These are phyloP conservation scores for Nomada goodeniana DNA, from an alignment of 2,888 invertebrate species.

Conservation along the genomic window DNA sequence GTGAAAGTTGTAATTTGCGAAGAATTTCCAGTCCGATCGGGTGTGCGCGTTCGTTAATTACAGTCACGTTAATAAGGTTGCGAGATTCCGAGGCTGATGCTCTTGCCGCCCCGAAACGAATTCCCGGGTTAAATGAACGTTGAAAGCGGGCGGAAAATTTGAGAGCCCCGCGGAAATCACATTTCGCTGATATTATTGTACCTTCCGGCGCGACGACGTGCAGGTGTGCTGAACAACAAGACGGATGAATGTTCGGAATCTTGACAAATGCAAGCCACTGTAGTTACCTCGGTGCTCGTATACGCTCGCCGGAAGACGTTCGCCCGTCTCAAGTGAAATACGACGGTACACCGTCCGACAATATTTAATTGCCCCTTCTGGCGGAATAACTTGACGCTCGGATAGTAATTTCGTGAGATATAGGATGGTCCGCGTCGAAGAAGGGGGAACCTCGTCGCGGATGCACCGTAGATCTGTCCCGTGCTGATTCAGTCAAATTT, in stretches of 20 bases:
- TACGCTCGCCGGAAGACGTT: constrained; percentile 65
- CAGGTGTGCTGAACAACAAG: constrained; percentile 63
- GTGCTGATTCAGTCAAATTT: constrained; percentile 19
- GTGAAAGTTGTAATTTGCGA: neutral
- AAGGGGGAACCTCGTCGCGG: constrained; percentile 38
- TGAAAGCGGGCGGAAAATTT: constrained; percentile 29
- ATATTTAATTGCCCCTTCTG: constrained; percentile 71
- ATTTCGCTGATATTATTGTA: constrained; percentile 54
- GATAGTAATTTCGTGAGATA: constrained; percentile 52
- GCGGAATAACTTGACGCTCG: constrained; percentile 57
- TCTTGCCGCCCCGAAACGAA: neutral
- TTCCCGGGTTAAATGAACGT: constrained; percentile 17
- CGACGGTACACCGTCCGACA: constrained; percentile 57
- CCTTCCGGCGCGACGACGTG: constrained; percentile 59
- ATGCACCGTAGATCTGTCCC: constrained; percentile 18
- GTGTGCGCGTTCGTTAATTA: constrained; percentile 5
- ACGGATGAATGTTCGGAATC: constrained; percentile 67
- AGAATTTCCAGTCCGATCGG: constrained; percentile 1
- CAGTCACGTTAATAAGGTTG: constrained; percentile 21
- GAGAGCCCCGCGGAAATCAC: constrained; percentile 52
- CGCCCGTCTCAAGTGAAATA: constrained; percentile 64
- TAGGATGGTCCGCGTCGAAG: constrained; percentile 25
- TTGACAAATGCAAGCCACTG: constrained; percentile 68
- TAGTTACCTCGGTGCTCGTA: constrained; percentile 40
- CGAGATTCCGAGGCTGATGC: constrained; percentile 3